Evolutionary conservation across 2,797 vertebrate genomes (phyloP).

Genomic region (Triplophysa bombifrons): DNA sequence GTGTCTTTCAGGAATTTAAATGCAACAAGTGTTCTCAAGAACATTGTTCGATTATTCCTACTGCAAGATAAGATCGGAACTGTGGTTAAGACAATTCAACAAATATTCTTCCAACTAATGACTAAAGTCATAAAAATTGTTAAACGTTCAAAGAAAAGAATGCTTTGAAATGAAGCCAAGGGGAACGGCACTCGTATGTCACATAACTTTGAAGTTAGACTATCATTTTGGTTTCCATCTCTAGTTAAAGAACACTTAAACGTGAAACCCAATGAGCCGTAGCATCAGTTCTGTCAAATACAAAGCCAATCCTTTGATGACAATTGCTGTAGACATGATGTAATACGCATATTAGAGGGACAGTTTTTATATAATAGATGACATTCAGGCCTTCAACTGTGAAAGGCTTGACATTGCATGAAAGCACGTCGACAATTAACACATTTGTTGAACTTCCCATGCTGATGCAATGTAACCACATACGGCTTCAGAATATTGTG

Average conservation of each 20-base stretch:
- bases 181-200: conserved; percentile 59
- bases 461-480: conserved; percentile 60
- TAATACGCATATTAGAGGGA: conserved; percentile 59
- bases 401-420: conserved; percentile 58
- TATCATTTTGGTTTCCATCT: conserved; percentile 67
- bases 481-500: conserved; percentile 38
- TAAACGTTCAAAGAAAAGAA: conserved; percentile 46
- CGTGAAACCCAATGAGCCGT: conserved; percentile 67
- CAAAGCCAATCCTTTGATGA: conserved; percentile 49
- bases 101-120: background rate
- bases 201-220: conserved; percentile 65
- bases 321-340: conserved; percentile 63
- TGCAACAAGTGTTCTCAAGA: background rate
- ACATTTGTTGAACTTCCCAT: conserved; percentile 58
- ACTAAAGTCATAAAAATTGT: background rate
- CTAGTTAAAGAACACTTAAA: conserved; percentile 59
- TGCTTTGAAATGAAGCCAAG: conserved; percentile 56
- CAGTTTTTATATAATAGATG: conserved; percentile 54
- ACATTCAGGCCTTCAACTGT: conserved; percentile 61
- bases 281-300: conserved; percentile 57
- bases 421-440: conserved; percentile 61
- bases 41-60: background rate
- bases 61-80: background rate
- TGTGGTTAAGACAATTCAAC: background rate
- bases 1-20: background rate